Conservation (phyloP, 2,113 vertebrate genomes). For the Macquaria australasica region DNA sequence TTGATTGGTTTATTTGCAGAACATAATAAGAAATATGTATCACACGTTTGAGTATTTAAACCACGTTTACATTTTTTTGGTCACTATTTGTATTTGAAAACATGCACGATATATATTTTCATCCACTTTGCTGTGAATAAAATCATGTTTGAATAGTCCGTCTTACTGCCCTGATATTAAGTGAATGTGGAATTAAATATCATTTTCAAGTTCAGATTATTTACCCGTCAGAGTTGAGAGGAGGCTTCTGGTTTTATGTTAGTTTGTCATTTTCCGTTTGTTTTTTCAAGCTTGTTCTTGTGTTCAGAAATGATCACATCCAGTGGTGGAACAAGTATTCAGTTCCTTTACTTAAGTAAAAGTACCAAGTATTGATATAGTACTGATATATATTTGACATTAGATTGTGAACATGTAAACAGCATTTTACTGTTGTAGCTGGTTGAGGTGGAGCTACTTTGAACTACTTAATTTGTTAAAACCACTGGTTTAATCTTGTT, state of each 20-base stretch:
- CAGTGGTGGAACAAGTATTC: too few relatives aligned
- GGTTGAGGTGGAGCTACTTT: too few relatives aligned
- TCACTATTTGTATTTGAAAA: constrained; percentile 69
- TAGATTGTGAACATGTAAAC: too few relatives aligned
- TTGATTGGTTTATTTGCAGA: not conserved
- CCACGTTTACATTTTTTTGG: constrained; percentile 73
- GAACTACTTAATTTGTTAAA: too few relatives aligned
- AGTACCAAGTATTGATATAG: too few relatives aligned
- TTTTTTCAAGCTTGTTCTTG: not conserved
- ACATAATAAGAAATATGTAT: constrained; percentile 6
- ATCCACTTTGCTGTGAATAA: constrained; percentile 78
- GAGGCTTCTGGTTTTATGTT: not conserved
- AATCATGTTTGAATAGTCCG: constrained; percentile 59
- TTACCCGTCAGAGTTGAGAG: not conserved
- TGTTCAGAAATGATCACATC: not conserved
- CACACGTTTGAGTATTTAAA: constrained; percentile 19
- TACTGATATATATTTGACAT: too few relatives aligned
- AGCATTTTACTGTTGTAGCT: too few relatives aligned
- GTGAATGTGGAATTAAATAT: not conserved
- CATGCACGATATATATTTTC: constrained; percentile 71
- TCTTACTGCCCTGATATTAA: not conserved
- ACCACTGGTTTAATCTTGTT: too few relatives aligned
- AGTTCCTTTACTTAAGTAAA: too few relatives aligned
- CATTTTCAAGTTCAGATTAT: not conserved
- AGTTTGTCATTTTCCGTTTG: too few relatives aligned